phyloP scores from a whole-genome alignment of 1,140 invertebrate genomes.

The Caenorhabditis tropicalis region DNA sequence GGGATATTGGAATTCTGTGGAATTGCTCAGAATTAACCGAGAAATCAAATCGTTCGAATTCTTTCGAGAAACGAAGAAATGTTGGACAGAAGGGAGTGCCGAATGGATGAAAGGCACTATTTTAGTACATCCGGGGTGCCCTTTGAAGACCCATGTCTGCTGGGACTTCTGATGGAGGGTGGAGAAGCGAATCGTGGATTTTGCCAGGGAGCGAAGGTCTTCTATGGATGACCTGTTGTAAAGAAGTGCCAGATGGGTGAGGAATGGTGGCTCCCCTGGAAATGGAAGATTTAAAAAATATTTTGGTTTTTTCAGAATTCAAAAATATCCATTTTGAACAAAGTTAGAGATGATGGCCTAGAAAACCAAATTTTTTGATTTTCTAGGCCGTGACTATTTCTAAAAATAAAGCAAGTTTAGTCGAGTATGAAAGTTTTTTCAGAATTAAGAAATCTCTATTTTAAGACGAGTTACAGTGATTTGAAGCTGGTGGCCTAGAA shows the following conservation, averaged over 20 bases:
- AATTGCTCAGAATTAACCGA: background rate
- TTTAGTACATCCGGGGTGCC: background rate
- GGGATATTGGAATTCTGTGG: background rate
- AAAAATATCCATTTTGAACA: too few relatives aligned
- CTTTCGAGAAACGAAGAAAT: conserved; percentile 20
- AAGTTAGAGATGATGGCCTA: too few relatives aligned
- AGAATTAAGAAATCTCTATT: too few relatives aligned
- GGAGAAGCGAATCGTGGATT: background rate
- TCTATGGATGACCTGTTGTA: conserved; percentile 8
- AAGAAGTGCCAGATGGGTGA: background rate
- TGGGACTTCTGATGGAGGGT: background rate
- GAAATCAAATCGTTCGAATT: background rate
- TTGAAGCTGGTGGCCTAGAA: too few relatives aligned
- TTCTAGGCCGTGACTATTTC: too few relatives aligned
- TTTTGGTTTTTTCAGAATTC: background rate
- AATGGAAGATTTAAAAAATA: background rate
- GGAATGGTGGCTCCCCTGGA: conserved; percentile 30
- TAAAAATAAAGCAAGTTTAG: too few relatives aligned
- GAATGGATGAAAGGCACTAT: conserved; percentile 5
- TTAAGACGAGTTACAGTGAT: too few relatives aligned
- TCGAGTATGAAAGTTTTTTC: too few relatives aligned
- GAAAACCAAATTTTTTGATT: too few relatives aligned
- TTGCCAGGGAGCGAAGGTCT: background rate
- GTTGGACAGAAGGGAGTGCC: background rate
- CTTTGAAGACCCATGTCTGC: conserved; percentile 1